Evolutionary conservation across 2,113 vertebrate species (phyloP), one percentile per base, ranked within the genome.

Genomic region (Ivindomyrus marchei): DNA sequence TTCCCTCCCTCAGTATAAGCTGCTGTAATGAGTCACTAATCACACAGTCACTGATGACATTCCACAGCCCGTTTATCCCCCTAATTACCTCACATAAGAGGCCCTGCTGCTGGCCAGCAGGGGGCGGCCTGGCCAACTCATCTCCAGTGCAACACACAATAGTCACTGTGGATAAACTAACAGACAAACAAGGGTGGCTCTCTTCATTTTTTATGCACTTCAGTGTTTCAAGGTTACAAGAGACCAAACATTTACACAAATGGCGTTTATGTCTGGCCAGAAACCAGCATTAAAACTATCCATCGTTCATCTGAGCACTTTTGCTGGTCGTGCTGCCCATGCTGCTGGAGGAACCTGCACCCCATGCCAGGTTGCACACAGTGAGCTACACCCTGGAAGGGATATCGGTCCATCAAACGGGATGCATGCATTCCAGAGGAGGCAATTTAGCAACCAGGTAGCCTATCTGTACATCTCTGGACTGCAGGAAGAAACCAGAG

Each of bases 11-110:
- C 85, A 4, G 92, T 93, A 91, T 95, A 96, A 96, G 95, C 95
- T 94, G 90, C 92, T 95, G 95, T 96, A 95, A 96, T 96, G 95
- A 95, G 95, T 95, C 92, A 92, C 93, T 94, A 95, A 95, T 95
- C 94, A 95, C 93, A 90, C 58, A 8, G 93, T 94, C 93, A 92
- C 94, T 93, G 93, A 94, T 91, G 94, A 95, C 92, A 93, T 93
- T 94, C 93, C 93, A 93, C 90, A 91, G 93, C 90, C 94, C 92
- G 94, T 95, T 95, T 94, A 90, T 88, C 95, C 93, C 94, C 93
- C 95, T 95, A 95, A 96, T 95, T 95, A 95, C 94, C 94, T 92
- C 91, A 90, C 91, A 92, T 91, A 90, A 85, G 89, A 89, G 91
- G 92, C 89, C 89, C 89, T 39, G 46, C 90, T 83, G n/a, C 80